Base-by-base conservation (phyloP, 2,113 vertebrate species). In the Chascanopsetta lugubris region DNA sequence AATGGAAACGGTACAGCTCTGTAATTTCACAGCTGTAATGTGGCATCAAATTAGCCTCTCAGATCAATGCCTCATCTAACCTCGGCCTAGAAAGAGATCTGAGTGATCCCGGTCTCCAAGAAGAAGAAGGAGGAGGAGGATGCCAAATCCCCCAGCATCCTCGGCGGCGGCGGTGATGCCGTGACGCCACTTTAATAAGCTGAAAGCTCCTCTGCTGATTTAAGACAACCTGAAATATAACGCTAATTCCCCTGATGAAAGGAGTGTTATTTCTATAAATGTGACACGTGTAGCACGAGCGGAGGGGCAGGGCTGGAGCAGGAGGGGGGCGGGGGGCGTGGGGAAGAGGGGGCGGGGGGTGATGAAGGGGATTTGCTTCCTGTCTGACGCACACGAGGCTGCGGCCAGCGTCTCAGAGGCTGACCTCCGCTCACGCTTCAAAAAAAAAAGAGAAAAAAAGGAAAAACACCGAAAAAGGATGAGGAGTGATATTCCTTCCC, bases 211-310 rank as follows among this genome's bases (percentile, higher is more conserved):
- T 83, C 73, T 73, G 85, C 79, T 86, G 82, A 88, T 86, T 90
- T 83, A 76, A 89, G 80, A 87, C 82, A 87, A 91, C 88, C 87
- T 88, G 87, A 88, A 90, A 91, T 88, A 87, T 87, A 89, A 89
- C 74, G 71, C 70, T 87, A 84, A 92, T 86, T 86, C 82, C 73
- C 72, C 34, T 70, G 82, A 87, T 85, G 83, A 86, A 82, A 84
- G 80, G 77, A 83, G 72, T 87, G 86, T 88, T 84, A 83, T 85
- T 89, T 84, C 84, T 73, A 82, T 86, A 85, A 88, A 88, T 83
- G 82, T 84, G 85, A 87, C 88, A 83, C 69, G 45, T 79, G 87
- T 85, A 88, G 85, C 84, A 75, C 72, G 77, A 82, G 77, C 65
- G 51, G 69, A 56, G 72, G 72, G 18, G 34, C 38, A 38, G 13